Conservation (phyloP, 2,888 invertebrate species). For the Heliconius cydno region DNA sequence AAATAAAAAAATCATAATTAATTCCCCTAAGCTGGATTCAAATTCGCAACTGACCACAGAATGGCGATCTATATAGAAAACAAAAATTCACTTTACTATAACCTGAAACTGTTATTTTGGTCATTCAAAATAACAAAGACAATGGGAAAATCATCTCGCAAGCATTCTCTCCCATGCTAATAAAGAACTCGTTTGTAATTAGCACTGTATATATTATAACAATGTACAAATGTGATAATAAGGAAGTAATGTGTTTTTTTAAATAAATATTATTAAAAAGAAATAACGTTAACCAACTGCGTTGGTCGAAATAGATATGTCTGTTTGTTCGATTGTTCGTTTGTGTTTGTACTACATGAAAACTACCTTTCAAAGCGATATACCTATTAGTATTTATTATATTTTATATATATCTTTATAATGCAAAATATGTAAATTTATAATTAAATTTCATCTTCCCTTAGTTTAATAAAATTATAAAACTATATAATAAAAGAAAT, state of each 20-base stretch:
- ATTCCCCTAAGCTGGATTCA: too few relatives aligned
- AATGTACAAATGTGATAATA: conserved; percentile 72
- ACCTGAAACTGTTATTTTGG: not conserved
- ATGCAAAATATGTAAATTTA: not conserved
- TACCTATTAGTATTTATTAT: not conserved
- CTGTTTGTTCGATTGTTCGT: too few relatives aligned
- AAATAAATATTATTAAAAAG: conserved; percentile 72
- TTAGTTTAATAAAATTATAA: not conserved
- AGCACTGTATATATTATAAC: conserved; percentile 78
- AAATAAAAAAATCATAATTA: too few relatives aligned
- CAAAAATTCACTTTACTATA: not conserved
- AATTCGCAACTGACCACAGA: too few relatives aligned
- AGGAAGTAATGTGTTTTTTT: conserved; percentile 67
- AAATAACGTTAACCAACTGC: conserved; percentile 65
- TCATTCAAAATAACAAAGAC: conserved; percentile 52
- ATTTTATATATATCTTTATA: not conserved
- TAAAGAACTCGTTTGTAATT: conserved; percentile 77
- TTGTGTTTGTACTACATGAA: not conserved
- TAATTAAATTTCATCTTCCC: not conserved
- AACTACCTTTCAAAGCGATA: not conserved
- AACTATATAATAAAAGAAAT: not conserved
- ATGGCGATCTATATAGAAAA: not conserved
- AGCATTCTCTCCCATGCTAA: conserved; percentile 70
- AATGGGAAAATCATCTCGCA: conserved; percentile 71
- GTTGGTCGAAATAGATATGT: not conserved